Percentiles rank a stretch among this genome's conserved stretches.
These are phyloP conservation scores for Drosophila insularis DNA, from an alignment of 1,140 invertebrate genomes.

Conservation along the genomic window DNA sequence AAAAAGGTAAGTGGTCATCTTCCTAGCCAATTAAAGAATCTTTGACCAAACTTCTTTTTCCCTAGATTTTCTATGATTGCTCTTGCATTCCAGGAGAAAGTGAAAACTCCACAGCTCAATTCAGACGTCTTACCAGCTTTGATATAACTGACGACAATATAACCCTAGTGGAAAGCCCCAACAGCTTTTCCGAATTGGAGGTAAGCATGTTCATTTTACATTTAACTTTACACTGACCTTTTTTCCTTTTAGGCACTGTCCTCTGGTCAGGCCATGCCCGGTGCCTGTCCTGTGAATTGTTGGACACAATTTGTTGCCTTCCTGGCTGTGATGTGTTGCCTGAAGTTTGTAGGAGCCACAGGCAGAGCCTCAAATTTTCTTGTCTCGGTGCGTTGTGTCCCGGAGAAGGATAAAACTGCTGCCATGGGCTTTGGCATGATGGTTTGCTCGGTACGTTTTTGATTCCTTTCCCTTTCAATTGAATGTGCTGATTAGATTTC, in stretches of 20 bases:
- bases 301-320: conserved; percentile 87
- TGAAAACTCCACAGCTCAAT: conserved; percentile 36
- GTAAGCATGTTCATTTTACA: conserved; percentile 19
- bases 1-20: conserved; percentile 72
- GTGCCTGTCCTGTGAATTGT: conserved; percentile 87
- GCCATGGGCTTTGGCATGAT: conserved; percentile 88
- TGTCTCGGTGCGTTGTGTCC: conserved; percentile 87
- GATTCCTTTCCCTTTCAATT: too few species aligned
- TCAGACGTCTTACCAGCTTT: conserved; percentile 53
- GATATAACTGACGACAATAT: conserved; percentile 53
- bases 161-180: conserved; percentile 8
- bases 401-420: conserved; percentile 88
- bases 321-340: conserved; percentile 86
- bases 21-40: background rate
- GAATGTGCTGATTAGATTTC: too few species aligned
- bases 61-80: conserved; percentile 84
- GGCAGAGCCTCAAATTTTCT: conserved; percentile 88
- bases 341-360: conserved; percentile 87
- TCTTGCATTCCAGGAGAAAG: conserved; percentile 83
- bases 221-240: background rate
- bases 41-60: background rate
- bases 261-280: conserved; percentile 84
- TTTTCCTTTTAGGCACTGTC: conserved; percentile 29
- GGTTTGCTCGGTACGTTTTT: conserved; percentile 84
- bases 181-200: conserved; percentile 33